Conservation (phyloP, 2,113 vertebrate species). For the Plotosus lineatus region DNA sequence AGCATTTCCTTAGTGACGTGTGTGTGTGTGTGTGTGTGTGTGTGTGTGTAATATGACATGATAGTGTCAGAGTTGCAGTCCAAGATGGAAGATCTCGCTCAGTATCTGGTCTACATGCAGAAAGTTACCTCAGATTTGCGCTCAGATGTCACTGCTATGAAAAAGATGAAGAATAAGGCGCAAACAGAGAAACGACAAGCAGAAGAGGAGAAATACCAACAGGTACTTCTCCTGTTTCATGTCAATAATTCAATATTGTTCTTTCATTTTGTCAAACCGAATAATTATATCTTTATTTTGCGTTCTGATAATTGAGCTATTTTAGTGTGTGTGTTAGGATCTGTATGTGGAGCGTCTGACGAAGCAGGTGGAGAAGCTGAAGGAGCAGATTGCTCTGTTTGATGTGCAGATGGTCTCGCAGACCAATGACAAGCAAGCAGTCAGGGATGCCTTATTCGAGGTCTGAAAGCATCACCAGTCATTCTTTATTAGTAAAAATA, state of each 20-base stretch:
- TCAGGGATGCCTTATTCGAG: slow-evolving; percentile 80
- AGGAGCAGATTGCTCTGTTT: slow-evolving; percentile 74
- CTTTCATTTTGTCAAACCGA: too few species aligned
- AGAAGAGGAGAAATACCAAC: slow-evolving; percentile 79
- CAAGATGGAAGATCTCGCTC: slow-evolving; percentile 74
- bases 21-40: not conserved
- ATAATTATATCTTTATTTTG: too few species aligned
- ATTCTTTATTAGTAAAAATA: too few species aligned
- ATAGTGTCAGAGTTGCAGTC: slow-evolving; percentile 82
- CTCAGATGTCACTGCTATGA: slow-evolving; percentile 73
- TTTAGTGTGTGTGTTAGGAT: slow-evolving; percentile 75
- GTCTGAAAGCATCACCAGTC: slow-evolving; percentile 64
- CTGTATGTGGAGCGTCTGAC: slow-evolving; percentile 83
- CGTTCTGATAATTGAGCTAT: too few species aligned
- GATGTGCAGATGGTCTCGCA: slow-evolving; percentile 79
- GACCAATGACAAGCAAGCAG: slow-evolving; percentile 75
- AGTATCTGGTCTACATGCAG: slow-evolving; percentile 77
- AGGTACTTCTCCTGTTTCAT: slow-evolving; percentile 67
- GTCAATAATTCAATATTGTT: too few species aligned
- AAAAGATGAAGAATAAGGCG: slow-evolving; percentile 73
- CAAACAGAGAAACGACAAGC: slow-evolving; percentile 74
- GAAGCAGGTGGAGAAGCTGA: slow-evolving; percentile 68
- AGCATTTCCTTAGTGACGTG: too few species aligned
- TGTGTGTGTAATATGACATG: too few species aligned
- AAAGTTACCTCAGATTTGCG: slow-evolving; percentile 73